Conservation (phyloP, 2,113 vertebrate genomes). For the Clupea harengus region DNA sequence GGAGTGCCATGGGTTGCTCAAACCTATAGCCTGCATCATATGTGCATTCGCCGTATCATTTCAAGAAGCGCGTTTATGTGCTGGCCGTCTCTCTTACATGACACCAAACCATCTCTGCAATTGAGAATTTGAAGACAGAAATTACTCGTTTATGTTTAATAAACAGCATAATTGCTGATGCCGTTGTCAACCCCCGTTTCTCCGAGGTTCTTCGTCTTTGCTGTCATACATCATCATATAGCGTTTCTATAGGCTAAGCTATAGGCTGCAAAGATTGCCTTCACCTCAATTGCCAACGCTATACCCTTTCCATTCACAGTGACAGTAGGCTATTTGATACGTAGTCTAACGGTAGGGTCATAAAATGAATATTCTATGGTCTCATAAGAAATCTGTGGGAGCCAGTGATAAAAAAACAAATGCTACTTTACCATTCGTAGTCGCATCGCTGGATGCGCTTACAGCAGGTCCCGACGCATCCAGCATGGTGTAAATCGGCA, state of each 20-base stretch:
- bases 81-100: not conserved
- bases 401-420: not conserved
- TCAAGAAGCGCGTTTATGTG: not conserved
- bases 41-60: not conserved
- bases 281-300: not conserved
- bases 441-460: slow-evolving; percentile 1
- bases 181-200: not conserved
- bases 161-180: not conserved
- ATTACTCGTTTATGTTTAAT: not conserved
- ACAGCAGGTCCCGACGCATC: slow-evolving; percentile 1
- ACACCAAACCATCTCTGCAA: not conserved
- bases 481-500: not conserved
- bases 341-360: not conserved
- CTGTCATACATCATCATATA: not conserved
- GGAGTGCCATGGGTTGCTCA: not conserved
- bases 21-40: not conserved
- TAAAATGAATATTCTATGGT: not conserved
- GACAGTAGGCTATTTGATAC: not conserved
- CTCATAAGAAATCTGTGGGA: not conserved
- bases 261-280: not conserved
- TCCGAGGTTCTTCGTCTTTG: not conserved
- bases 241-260: slow-evolving; percentile 13
- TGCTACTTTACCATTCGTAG: not conserved
- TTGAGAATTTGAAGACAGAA: not conserved
- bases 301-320: not conserved